Evolutionary conservation across 2,888 invertebrate genomes (phyloP).

Genomic region (Choristoneura rosaceana): DNA sequence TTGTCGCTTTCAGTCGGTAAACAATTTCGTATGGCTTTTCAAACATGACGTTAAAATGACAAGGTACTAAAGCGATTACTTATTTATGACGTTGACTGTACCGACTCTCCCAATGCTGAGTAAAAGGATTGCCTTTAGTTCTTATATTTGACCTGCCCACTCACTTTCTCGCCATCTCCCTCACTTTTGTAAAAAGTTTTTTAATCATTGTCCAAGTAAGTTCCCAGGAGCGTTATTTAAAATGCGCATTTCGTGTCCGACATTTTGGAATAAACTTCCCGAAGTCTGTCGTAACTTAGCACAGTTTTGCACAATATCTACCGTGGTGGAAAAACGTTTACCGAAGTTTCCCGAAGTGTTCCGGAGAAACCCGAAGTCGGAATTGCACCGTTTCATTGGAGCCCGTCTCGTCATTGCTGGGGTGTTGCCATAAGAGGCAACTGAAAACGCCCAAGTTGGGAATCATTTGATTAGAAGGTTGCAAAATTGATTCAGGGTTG

Average conservation of each 20-base stretch:
- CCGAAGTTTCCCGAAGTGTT: slow-evolving; percentile 55
- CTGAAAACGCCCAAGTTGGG: neutral
- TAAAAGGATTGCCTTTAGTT: too few relatives aligned
- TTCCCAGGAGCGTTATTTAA: neutral
- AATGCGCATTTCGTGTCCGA: neutral
- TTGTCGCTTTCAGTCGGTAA: too few relatives aligned
- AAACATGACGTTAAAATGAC: too few relatives aligned
- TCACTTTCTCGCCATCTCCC: too few relatives aligned
- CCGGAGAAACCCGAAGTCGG: slow-evolving; percentile 60
- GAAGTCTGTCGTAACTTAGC: slow-evolving; percentile 22
- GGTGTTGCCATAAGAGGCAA: slow-evolving; percentile 7
- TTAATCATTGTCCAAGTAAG: neutral
- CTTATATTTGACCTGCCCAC: too few relatives aligned
- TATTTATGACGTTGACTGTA: too few relatives aligned
- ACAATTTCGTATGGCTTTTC: too few relatives aligned
- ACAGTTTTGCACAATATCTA: neutral
- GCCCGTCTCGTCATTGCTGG: slow-evolving; percentile 46
- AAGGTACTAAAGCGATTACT: too few relatives aligned
- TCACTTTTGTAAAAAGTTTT: too few relatives aligned
- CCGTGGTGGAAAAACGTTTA: slow-evolving; percentile 51
- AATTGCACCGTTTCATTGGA: slow-evolving; percentile 56
- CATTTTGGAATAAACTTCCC: neutral
- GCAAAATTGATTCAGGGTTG: neutral
- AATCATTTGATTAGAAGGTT: neutral
- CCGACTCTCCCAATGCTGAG: too few relatives aligned